Evolutionary conservation across 2,888 invertebrate species (phyloP), one percentile per base, ranked within the genome.

Genomic region (Ellobium chinense): DNA sequence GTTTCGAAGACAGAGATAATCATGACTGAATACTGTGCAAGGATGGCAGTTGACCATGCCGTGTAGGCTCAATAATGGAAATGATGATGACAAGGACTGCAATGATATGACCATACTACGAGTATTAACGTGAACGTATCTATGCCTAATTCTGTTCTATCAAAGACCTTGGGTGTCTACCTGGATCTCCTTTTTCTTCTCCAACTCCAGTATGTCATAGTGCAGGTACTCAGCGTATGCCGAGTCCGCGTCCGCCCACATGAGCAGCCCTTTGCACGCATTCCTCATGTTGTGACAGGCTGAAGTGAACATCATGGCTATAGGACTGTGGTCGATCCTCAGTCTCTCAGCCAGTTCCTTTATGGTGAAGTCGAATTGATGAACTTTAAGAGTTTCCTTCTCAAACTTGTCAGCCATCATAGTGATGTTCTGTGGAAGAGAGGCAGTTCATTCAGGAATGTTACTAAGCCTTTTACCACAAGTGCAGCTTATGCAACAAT

Each of bases 161-260:
- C n/a, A n/a, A n/a, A n/a, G n/a, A n/a, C n/a, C 46, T 12, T 12
- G 18, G 46, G 46, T 18, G 46, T 83, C 85, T 9, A 83, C 83
- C 66, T 87, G 86, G 0, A 68, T 63, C 21, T 88, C 87, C 31
- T 85, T 80, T 54, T 87, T 88, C 37, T 80, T 82, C 72, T 89
- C 89, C 31, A 90, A 70, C 36, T 90, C 89, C 4, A 73, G 70
- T 21, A 91, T 86, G 70, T 91, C 90, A 69, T 83, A 84, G 36
- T 85, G 84, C 21, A 91, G 83, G 80, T 87, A 91, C 18, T 86
- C 85, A 4, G 89, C 86, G 77, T 91, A 91, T 7, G 84, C 83
- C 58, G 84, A 85, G 68, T 91, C 91, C 1, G 88, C 89, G 39
- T 89, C 85, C 27, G 90, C 65, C 91, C 91, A 91, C 70, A 87